Percentiles rank a stretch among this genome's conserved stretches.
These are phyloP conservation scores for Coracias cyanogaster DNA, from an alignment of 2,797 vertebrate genomes.

Conservation along the genomic window DNA sequence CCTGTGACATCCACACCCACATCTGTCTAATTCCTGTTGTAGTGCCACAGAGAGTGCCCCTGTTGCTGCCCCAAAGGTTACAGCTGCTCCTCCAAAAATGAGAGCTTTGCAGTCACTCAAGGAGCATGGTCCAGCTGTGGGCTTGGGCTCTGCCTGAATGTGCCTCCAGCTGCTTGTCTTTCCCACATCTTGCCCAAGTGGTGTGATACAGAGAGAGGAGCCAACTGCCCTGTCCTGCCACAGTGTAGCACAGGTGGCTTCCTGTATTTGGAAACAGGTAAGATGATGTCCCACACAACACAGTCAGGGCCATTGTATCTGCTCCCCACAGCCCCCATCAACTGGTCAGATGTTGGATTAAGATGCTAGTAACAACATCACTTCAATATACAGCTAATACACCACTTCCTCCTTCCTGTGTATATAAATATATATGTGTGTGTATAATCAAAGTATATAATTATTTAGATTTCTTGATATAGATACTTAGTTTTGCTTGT, in stretches of 20 bases:
- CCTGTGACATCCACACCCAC: fast-evolving
- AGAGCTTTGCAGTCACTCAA: background rate
- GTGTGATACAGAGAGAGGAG: background rate
- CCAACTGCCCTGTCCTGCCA: background rate
- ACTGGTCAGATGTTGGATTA: background rate
- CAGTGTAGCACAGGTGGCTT: fast-evolving
- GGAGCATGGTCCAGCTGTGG: fast-evolving
- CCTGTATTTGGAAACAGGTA: fast-evolving
- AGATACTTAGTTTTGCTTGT: background rate
- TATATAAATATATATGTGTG: background rate
- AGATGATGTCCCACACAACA: fast-evolving
- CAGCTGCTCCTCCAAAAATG: background rate
- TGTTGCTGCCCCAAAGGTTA: background rate
- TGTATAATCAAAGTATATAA: background rate
- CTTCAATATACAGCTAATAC: background rate
- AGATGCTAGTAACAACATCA: background rate
- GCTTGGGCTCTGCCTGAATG: background rate
- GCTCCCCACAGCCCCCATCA: background rate
- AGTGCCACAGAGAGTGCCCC: background rate
- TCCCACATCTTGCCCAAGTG: fast-evolving
- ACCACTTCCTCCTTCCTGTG: background rate
- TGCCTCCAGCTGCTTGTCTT: fast-evolving
- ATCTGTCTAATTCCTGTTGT: background rate
- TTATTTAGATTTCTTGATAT: background rate
- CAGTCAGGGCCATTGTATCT: background rate